These are phyloP conservation scores for Sogatella furcifera DNA, from an alignment of 1,140 invertebrate genomes.

Conservation along the genomic window DNA sequence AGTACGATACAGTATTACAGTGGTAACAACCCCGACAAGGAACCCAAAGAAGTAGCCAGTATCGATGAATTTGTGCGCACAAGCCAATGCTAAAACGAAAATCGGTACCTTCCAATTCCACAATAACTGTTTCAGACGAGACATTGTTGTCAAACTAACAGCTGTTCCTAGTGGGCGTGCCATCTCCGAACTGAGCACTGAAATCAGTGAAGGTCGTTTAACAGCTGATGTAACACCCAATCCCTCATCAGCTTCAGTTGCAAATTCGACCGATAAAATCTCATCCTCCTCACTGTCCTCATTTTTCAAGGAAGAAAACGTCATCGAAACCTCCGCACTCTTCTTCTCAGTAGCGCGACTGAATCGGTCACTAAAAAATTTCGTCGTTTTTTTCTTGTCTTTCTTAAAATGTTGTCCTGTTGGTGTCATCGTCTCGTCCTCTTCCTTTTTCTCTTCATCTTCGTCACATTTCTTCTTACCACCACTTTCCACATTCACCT, in stretches of 20 bases:
- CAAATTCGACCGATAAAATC: neutral
- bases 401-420: neutral
- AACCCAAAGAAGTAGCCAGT: too few species aligned
- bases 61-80: too few species aligned
- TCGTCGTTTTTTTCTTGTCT: neutral
- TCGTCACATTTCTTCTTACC: slow-evolving; percentile 6
- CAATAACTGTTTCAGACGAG: too few species aligned
- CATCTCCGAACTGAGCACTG: too few species aligned
- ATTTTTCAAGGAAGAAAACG: neutral
- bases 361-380: neutral
- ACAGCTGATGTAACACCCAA: neutral
- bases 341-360: neutral
- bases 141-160: too few species aligned
- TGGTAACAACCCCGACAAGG: too few species aligned
- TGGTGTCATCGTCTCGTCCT: neutral
- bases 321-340: neutral
- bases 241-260: neutral
- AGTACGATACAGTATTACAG: too few species aligned
- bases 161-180: too few species aligned
- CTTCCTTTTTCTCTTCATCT: neutral
- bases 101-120: too few species aligned
- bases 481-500: neutral
- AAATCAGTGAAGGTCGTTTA: too few species aligned
- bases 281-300: slow-evolving; percentile 4
- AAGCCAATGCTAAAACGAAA: too few species aligned